Evolutionary conservation across 2,113 vertebrate species (phyloP).

Genomic region (Geococcyx californianus): DNA sequence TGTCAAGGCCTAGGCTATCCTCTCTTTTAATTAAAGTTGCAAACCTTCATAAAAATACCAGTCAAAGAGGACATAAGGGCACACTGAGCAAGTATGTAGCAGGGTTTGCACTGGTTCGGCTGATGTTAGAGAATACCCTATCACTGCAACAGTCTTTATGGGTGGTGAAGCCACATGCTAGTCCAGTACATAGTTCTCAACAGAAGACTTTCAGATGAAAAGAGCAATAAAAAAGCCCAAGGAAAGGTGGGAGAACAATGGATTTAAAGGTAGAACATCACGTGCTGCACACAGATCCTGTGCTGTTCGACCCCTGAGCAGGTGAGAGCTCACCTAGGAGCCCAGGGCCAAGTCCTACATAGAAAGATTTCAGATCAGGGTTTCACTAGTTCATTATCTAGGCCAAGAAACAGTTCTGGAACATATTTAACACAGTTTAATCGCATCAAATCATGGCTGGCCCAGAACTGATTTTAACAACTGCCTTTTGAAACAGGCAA

Average conservation of each 20-base stretch:
- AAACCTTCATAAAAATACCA: background rate
- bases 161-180: background rate
- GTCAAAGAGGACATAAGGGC: background rate
- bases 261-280: background rate
- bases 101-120: background rate
- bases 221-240: background rate
- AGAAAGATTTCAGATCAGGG: conserved; percentile 24
- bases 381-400: conserved; percentile 57
- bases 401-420: conserved; percentile 63
- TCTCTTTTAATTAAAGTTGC: background rate
- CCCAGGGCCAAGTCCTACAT: background rate
- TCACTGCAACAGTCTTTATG: background rate
- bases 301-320: background rate
- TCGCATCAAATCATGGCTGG: conserved; percentile 37
- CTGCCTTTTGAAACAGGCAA: conserved; percentile 1
- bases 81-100: background rate
- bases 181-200: background rate
- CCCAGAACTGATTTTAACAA: conserved; percentile 63
- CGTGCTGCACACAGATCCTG: background rate
- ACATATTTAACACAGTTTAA: conserved; percentile 63
- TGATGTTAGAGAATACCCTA: background rate
- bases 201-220: background rate
- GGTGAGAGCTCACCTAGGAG: background rate
- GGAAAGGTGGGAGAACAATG: background rate
- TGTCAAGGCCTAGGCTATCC: background rate